phyloP scores from a whole-genome alignment of 2,797 vertebrate genomes.

The Lagodon rhomboides region DNA sequence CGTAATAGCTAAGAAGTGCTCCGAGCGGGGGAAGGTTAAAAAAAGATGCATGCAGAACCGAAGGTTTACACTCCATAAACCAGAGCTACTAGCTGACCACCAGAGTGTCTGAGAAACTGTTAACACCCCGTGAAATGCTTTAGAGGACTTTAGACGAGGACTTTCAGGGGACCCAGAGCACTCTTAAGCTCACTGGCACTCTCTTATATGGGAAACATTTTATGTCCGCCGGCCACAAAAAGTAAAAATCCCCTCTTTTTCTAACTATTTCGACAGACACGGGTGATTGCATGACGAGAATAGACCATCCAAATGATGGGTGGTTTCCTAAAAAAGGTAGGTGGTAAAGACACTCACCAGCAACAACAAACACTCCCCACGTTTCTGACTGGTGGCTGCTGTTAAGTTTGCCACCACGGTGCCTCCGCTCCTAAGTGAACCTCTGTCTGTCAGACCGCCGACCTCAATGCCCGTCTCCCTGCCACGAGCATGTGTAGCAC shows the following conservation, averaged over 20 bases:
- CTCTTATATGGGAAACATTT: slow-evolving; percentile 74
- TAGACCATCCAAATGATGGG: slow-evolving; percentile 37
- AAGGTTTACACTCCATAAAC: slow-evolving; percentile 77
- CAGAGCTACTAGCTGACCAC: slow-evolving; percentile 61
- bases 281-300: slow-evolving; percentile 41
- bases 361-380: slow-evolving; percentile 36
- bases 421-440: slow-evolving; percentile 67
- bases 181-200: slow-evolving; percentile 84
- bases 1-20: slow-evolving; percentile 40
- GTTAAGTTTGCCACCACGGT: slow-evolving; percentile 50
- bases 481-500: slow-evolving; percentile 67
- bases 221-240: slow-evolving; percentile 52
- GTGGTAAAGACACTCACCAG: slow-evolving; percentile 47
- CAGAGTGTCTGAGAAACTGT: slow-evolving; percentile 64
- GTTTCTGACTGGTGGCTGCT: slow-evolving; percentile 42
- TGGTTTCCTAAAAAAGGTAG: slow-evolving; percentile 44
- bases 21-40: slow-evolving; percentile 52
- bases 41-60: slow-evolving; percentile 59
- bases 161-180: slow-evolving; percentile 77
- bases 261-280: slow-evolving; percentile 45
- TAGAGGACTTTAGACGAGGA: slow-evolving; percentile 61
- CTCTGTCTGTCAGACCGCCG: slow-evolving; percentile 78
- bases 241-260: slow-evolving; percentile 47
- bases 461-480: slow-evolving; percentile 82
- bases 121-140: slow-evolving; percentile 76